Evolutionary conservation across 2,113 vertebrate genomes (phyloP).

Genomic region (Apus apus): DNA sequence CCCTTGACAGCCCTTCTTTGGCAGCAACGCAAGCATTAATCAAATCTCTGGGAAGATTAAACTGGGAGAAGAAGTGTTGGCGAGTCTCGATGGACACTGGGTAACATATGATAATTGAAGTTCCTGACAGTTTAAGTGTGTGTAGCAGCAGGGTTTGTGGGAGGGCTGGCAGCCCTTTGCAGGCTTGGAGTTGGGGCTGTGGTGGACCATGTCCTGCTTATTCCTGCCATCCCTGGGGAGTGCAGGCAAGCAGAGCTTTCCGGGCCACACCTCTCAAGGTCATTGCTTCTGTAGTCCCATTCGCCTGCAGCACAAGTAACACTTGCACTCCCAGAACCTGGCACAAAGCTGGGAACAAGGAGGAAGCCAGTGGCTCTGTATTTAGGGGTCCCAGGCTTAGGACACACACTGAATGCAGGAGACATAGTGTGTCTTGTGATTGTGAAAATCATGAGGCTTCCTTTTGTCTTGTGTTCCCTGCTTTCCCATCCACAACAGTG

Average conservation of each 20-base stretch:
- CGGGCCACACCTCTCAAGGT: not conserved
- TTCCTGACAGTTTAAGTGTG: not conserved
- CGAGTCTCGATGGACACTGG: slow-evolving; percentile 90
- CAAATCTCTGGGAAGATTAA: slow-evolving; percentile 92
- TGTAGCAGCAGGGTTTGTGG: not conserved
- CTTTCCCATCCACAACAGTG: not conserved
- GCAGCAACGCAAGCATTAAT: slow-evolving; percentile 86
- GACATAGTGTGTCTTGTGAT: not conserved
- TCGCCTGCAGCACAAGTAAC: not conserved
- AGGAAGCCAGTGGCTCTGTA: not conserved
- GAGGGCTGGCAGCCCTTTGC: not conserved
- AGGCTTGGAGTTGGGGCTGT: not conserved
- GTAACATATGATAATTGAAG: slow-evolving; percentile 58
- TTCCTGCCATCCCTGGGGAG: rapidly evolving
- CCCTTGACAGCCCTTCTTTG: slow-evolving; percentile 88
- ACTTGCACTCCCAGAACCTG: not conserved
- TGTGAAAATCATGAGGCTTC: not conserved
- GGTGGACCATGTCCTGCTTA: not conserved
- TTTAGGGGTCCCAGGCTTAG: not conserved
- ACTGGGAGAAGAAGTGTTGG: slow-evolving; percentile 84
- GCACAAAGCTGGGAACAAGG: not conserved
- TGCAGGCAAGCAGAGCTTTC: not conserved
- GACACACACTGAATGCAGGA: not conserved
- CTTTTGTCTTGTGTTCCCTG: not conserved
- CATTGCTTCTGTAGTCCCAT: not conserved